Conservation (phyloP, 1,140 invertebrate species). For the Tenebrio molitor region DNA sequence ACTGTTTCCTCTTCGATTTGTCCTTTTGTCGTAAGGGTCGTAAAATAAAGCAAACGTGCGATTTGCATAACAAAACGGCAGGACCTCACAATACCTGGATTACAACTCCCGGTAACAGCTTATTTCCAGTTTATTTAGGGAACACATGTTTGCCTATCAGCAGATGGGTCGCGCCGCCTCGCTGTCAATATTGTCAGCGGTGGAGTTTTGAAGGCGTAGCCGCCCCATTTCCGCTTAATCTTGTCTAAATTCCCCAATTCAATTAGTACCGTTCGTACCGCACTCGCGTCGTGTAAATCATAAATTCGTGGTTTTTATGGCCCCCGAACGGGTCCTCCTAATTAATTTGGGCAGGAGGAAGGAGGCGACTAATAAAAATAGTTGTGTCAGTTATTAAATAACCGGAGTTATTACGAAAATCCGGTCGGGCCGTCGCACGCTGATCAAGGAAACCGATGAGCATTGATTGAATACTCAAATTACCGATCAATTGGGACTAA, state of each 20-base stretch:
- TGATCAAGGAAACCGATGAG: constrained; percentile 24
- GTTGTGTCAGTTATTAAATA: constrained; percentile 23
- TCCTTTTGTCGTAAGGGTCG: no score
- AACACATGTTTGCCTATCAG: constrained; percentile 33
- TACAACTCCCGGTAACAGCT: neutral
- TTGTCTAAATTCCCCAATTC: constrained; percentile 29
- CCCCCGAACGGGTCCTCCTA: constrained; percentile 7
- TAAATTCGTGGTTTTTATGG: constrained; percentile 13
- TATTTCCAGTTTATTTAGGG: constrained; percentile 24
- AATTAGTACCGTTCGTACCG: constrained; percentile 1
- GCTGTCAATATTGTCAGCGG: constrained; percentile 16
- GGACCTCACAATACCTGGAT: constrained; percentile 21
- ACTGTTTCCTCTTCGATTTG: no score
- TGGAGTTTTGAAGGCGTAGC: neutral
- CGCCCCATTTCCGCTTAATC: neutral
- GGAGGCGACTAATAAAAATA: constrained; percentile 15
- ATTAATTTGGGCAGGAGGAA: constrained; percentile 20
- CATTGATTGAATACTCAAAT: constrained; percentile 55
- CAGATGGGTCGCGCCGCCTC: constrained; percentile 5
- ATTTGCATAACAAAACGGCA: constrained; percentile 15
- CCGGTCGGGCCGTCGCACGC: neutral
- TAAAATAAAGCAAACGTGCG: no score
- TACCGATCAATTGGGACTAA: constrained; percentile 58
- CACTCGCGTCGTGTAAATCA: constrained; percentile 21
- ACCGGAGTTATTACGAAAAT: constrained; percentile 16